Percentiles rank a stretch among this genome's conserved stretches.
Conservation (phyloP, 2,113 vertebrate species). For the Aegithalos caudatus region DNA sequence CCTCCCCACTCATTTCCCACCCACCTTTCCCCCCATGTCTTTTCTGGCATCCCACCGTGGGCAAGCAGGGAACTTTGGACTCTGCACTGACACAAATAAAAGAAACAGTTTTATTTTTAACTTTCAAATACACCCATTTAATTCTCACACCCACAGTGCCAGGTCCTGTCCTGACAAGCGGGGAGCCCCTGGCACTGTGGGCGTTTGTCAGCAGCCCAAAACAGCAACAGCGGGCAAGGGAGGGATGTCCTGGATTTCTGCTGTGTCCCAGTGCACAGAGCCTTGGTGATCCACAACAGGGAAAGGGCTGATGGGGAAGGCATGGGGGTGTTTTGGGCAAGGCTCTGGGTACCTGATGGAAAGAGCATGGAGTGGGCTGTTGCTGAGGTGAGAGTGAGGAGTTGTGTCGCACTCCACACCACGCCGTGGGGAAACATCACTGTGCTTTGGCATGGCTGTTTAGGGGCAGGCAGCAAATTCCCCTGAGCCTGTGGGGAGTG, state of each 20-base stretch:
- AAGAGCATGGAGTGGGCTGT: not conserved
- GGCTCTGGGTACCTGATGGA: not conserved
- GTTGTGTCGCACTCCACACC: rapidly evolving
- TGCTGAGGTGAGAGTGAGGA: rapidly evolving
- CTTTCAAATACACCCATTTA: not conserved
- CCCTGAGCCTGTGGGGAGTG: not conserved
- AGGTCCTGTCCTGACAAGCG: conserved; percentile 37
- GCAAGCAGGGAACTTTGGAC: not conserved
- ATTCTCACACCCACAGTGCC: not conserved
- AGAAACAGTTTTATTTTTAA: not conserved
- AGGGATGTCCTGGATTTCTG: not conserved
- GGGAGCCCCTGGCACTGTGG: conserved; percentile 38
- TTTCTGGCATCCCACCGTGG: not conserved
- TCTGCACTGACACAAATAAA: not conserved
- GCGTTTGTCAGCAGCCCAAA: not conserved
- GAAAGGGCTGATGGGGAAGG: not conserved
- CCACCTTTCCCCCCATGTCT: not conserved
- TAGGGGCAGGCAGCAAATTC: not conserved
- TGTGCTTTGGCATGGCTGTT: not conserved
- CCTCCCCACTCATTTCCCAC: not conserved
- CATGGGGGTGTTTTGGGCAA: not conserved
- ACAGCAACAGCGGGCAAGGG: not conserved
- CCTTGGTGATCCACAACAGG: not conserved
- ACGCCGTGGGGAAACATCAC: rapidly evolving
- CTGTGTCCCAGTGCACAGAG: not conserved